Conservation (phyloP, 2,113 vertebrate species). For the Aphyosemion australe region DNA sequence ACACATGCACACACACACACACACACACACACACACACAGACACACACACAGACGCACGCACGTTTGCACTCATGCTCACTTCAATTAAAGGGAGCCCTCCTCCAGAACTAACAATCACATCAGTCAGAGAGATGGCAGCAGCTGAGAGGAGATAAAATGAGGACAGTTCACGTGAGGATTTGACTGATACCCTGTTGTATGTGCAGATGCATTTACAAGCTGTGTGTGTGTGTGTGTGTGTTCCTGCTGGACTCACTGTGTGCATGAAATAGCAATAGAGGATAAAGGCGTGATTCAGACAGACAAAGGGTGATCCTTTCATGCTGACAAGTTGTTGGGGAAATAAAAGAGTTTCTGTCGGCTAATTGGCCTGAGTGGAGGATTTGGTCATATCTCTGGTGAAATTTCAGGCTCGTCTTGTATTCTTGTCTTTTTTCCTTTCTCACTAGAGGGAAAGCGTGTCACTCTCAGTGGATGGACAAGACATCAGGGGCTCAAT, state of each 20-base stretch:
- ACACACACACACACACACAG: slow-evolving; percentile 27
- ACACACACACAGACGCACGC: too few species aligned
- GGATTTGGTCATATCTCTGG: slow-evolving; percentile 63
- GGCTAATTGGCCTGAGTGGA: slow-evolving; percentile 73
- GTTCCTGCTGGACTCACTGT: slow-evolving; percentile 7
- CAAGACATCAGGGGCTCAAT: slow-evolving; percentile 35
- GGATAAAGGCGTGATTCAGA: slow-evolving; percentile 59
- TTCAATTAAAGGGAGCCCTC: slow-evolving; percentile 76
- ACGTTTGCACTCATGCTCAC: slow-evolving; percentile 56
- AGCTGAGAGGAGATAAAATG: slow-evolving; percentile 57
- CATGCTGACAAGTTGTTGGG: slow-evolving; percentile 59
- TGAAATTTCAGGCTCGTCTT: slow-evolving; percentile 57
- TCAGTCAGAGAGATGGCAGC: slow-evolving; percentile 65
- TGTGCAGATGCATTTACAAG: slow-evolving; percentile 19
- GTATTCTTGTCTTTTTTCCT: slow-evolving; percentile 48
- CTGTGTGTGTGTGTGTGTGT: slow-evolving; percentile 12
- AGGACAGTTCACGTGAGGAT: slow-evolving; percentile 56
- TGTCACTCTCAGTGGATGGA: slow-evolving; percentile 47
- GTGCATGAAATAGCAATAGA: slow-evolving; percentile 42
- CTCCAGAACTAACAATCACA: slow-evolving; percentile 75
- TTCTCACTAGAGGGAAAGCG: slow-evolving; percentile 43
- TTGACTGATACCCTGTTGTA: slow-evolving; percentile 42
- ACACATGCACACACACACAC: slow-evolving; percentile 52
- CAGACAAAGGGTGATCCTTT: slow-evolving; percentile 67
- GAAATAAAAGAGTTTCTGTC: slow-evolving; percentile 45